Percentiles rank a stretch among this genome's conserved stretches.
Conservation (phyloP, 2,113 vertebrate species). For the Clinocottus analis region DNA sequence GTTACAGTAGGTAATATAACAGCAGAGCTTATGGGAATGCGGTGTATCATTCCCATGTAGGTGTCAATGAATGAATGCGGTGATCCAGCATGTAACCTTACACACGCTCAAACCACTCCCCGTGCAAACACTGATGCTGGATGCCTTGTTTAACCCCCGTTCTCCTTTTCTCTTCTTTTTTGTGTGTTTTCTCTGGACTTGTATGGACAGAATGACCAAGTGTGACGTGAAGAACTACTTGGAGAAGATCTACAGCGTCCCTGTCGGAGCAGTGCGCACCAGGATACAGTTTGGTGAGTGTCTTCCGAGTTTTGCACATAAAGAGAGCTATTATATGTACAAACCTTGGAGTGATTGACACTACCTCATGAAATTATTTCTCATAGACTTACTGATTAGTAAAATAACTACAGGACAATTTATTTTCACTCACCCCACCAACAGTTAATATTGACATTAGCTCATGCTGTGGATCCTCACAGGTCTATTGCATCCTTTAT, state of each 20-base stretch:
- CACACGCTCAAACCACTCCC: slow-evolving; percentile 27
- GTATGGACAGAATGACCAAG: slow-evolving; percentile 92
- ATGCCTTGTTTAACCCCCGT: slow-evolving; percentile 31
- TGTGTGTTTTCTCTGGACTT: slow-evolving; percentile 11
- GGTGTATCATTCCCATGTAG: slow-evolving; percentile 34
- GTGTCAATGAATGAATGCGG: slow-evolving; percentile 34
- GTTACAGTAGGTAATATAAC: slow-evolving; percentile 53
- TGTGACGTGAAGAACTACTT: slow-evolving; percentile 93
- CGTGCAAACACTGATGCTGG: slow-evolving; percentile 21
- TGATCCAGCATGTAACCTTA: slow-evolving; percentile 22
- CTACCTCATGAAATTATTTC: slow-evolving; percentile 2
- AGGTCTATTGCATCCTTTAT: not conserved
- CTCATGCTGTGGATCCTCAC: not conserved
- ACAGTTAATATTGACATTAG: not conserved
- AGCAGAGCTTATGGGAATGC: slow-evolving; percentile 63
- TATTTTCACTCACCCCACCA: no score
- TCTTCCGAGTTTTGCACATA: slow-evolving; percentile 16
- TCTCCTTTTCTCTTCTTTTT: not conserved
- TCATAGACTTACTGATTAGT: not conserved
- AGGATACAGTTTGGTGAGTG: slow-evolving; percentile 93
- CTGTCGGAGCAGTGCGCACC: slow-evolving; percentile 90
- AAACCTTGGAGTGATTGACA: slow-evolving; percentile 19
- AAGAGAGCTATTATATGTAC: slow-evolving; percentile 2
- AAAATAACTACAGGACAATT: not conserved
- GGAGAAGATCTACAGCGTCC: slow-evolving; percentile 91